Base-by-base conservation (phyloP, 1,140 invertebrate species). In the Drosophila rufa region DNA sequence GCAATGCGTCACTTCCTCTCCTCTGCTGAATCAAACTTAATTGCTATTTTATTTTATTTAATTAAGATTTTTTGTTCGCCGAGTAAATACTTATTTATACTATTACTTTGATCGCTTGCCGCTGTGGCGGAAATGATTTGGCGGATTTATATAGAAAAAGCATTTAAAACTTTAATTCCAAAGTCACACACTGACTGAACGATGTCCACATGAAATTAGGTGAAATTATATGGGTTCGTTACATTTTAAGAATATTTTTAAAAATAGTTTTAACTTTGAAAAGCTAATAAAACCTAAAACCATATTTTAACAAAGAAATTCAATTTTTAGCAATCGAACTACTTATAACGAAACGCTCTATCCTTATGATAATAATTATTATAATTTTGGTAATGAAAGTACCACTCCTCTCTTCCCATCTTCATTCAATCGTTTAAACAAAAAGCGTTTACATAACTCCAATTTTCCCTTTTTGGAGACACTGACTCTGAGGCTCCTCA, bases 111-210 rank as follows among this genome's bases (percentile, higher is more conserved):
- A 77, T 68, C 47, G 51, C 45, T 40, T 30, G 74, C 64, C 74
- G 73, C 74, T 75, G 22, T 22, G 38, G n/a, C 74, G 75, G 64
- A 78, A 78, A 60, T 78, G 74, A 78, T 78, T 78, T 51, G 43
- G 56, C 74, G 55, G 58, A 43, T 76, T 59, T 56, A 40, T 43
- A 38, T 17, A 68, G 64, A 69, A 68, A 68, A 56, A 45, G 30
- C 67, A 46, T 70, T 71, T 73, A 59, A 42, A 70, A 71, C 53
- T 57, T 71, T 48, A 48, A 58, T 71, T 57, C 33, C 40, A 38
- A 68, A 46, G 62, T 3, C 62, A 25, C 17, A 46, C 36, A 25
- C 38, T 33, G 30, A 33, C 30, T 33, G 30, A 8, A 33, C 45
- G 9, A 27, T 58, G 51, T 59, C 25, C 62, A 40, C 4, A 40